Evolutionary conservation across 2,113 vertebrate genomes (phyloP).

Genomic region (Hystrix cristata): DNA sequence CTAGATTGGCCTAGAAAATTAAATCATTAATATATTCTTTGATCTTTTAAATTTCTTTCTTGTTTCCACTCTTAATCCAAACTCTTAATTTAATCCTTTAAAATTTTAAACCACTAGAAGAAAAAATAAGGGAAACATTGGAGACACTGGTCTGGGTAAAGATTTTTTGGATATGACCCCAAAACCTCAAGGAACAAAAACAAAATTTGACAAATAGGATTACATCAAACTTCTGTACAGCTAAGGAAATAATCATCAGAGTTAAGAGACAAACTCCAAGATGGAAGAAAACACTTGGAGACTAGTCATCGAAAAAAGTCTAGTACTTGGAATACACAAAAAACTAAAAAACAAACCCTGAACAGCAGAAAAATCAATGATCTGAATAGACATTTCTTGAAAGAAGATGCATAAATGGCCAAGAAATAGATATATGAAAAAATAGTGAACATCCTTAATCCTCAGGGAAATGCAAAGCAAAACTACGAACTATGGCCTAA

Average conservation of each 20-base stretch:
- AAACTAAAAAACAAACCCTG: neutral
- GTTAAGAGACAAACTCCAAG: neutral
- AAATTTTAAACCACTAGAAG: neutral
- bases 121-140: neutral
- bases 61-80: neutral
- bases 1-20: neutral
- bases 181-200: neutral
- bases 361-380: neutral
- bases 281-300: neutral
- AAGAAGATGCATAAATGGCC: neutral
- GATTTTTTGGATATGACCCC: neutral
- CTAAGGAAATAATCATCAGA: neutral
- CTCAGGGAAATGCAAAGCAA: neutral
- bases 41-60: neutral
- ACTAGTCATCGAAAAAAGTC: neutral
- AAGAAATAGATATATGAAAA: neutral
- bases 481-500: neutral
- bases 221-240: neutral
- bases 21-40: constrained; percentile 51
- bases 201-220: neutral
- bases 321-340: neutral
- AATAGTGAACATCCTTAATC: neutral
- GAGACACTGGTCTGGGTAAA: neutral
- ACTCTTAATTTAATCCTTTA: constrained; percentile 51
- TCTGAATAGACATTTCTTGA: neutral